Evolutionary conservation across 2,113 vertebrate genomes (phyloP), one percentile per base, ranked within the genome.

Genomic region (Nothobranchius furzeri): DNA sequence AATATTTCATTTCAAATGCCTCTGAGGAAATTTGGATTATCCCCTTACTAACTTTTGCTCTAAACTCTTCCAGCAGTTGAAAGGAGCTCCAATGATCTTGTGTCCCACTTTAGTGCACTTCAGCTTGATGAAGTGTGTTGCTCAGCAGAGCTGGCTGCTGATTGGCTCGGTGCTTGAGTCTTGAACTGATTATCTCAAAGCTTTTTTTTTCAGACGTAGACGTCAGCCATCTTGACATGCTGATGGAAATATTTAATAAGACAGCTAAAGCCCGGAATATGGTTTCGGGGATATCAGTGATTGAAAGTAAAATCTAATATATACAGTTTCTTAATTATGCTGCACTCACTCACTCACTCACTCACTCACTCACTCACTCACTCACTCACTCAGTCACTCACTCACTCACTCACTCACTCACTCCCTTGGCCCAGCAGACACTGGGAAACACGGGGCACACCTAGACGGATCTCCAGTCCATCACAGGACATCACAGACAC

Each of bases 111-210:
- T 20, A 24, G 24, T 64, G 1, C 3, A 6, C 49, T 60, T 73
- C 56, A 0, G 15, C 7, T 8, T 50, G 73, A 54, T 69, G 59
- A 58, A 75, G 60, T 14, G 1, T 43, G 68, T n/a, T 35, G 9
- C 17, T 40, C 11, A 40, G 35, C n/a, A 14, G 36, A 24, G 60
- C 17, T 46, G 42, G 3, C 55, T 52, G 4, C 55, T 68, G 60
- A 69, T 68, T 62, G 68, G 60, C 45, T 49, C 0, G 5, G 15
- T 24, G 64, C 62, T 60, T 1, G 0, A 17, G 61, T 49, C 71
- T 37, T 50, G 60, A 69, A 61, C 81, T 67, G 35, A 73, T 73
- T 76, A 66, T 55, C 14, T 30, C 1, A 50, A 67, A 73, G 55
- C 61, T 35, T 25, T 45, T 49, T 49, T 0, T n/a, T 37, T 20